A percentile compares a stretch with the other conserved stretches of the same genome.
Conservation (phyloP, 2,888 invertebrate genomes). For the Andricus quercusramuli region DNA sequence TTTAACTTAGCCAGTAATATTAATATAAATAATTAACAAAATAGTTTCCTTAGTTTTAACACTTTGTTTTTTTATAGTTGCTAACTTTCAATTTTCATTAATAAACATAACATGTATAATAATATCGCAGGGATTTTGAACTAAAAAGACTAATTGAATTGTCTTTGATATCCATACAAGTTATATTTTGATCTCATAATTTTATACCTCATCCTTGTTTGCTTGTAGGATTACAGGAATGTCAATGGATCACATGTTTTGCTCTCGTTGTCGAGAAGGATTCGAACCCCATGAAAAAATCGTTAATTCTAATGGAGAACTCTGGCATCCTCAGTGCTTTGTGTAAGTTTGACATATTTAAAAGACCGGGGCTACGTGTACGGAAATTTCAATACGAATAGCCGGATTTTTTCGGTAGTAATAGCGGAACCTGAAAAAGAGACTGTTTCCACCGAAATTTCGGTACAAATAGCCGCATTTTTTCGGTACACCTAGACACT, state of each 20-base stretch:
- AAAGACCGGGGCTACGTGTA: too few relatives aligned
- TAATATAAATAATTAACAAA: background rate
- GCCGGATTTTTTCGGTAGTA: too few relatives aligned
- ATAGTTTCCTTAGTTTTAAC: background rate
- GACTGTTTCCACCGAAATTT: too few relatives aligned
- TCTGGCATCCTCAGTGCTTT: slow-evolving; percentile 99
- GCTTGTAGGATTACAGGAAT: slow-evolving; percentile 82
- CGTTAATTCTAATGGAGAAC: slow-evolving; percentile 98
- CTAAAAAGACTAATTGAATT: background rate
- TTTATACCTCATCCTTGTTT: slow-evolving; percentile 8
- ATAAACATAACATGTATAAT: background rate
- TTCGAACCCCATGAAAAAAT: slow-evolving; percentile 98
- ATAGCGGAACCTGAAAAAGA: too few relatives aligned
- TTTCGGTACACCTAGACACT: too few relatives aligned
- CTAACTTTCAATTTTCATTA: background rate
- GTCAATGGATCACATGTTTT: slow-evolving; percentile 95
- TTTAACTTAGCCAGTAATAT: background rate
- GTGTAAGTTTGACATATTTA: slow-evolving; percentile 85
- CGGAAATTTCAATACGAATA: too few relatives aligned
- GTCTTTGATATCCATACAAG: background rate
- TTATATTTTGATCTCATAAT: background rate
- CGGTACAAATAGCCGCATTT: too few relatives aligned
- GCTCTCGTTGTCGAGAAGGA: slow-evolving; percentile 96
- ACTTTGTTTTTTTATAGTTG: background rate
- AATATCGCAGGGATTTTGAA: background rate